phyloP scores from a whole-genome alignment of 2,797 vertebrate species.

The Steatocranus sp. region DNA sequence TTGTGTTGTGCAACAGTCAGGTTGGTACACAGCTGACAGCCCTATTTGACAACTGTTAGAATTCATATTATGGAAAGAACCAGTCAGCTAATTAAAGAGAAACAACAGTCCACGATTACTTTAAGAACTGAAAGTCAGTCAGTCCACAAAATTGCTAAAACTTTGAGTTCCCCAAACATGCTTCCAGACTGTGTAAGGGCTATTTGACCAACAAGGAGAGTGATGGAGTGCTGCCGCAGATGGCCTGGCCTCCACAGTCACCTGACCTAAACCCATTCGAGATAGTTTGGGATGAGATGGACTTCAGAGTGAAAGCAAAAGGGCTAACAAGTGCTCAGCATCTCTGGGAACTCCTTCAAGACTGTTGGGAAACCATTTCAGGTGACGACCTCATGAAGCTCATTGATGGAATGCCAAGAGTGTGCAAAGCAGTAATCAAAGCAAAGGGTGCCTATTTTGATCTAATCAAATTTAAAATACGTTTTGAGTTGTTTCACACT shows the following conservation, averaged over 20 bases:
- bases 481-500: not conserved
- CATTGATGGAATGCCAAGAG: accelerated
- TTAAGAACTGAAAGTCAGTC: not conserved
- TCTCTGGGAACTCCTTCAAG: not conserved
- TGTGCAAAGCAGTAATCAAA: not conserved
- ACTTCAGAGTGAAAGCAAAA: not conserved
- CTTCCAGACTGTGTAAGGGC: not conserved
- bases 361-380: not conserved
- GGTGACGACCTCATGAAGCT: not conserved
- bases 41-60: not conserved
- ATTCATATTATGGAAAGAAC: not conserved
- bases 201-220: not conserved
- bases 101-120: accelerated
- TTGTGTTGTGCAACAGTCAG: not conserved
- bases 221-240: not conserved
- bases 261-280: not conserved
- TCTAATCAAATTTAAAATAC: not conserved
- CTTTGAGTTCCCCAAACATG: not conserved
- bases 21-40: not conserved
- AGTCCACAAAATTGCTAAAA: not conserved
- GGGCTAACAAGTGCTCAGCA: not conserved
- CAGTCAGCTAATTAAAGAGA: not conserved
- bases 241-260: not conserved
- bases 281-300: not conserved
- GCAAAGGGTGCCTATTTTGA: not conserved